Conservation (phyloP, 92 coral and sea anemone genomes). For the Zoanthus solanderi region DNA sequence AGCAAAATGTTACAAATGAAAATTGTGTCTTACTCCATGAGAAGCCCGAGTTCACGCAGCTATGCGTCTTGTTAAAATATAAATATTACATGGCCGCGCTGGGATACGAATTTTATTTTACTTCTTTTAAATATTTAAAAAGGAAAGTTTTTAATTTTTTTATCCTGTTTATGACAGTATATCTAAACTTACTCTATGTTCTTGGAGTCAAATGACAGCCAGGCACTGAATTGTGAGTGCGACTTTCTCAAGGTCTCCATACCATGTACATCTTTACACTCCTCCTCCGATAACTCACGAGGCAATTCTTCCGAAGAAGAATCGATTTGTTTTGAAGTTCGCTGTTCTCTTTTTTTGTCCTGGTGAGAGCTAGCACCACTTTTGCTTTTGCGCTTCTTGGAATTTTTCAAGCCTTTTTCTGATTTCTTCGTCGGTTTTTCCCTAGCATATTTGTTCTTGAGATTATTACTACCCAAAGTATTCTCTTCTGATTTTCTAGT, state of each 20-base stretch:
- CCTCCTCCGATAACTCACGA: slow-evolving; percentile 60
- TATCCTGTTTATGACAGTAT: too few relatives aligned
- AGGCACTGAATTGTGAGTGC: slow-evolving; percentile 77
- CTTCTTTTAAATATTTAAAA: too few relatives aligned
- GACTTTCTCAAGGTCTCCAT: slow-evolving; percentile 55
- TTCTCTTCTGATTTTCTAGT: not conserved
- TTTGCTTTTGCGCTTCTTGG: slow-evolving; percentile 7
- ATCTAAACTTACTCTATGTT: slow-evolving; percentile 78
- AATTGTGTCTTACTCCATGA: too few relatives aligned
- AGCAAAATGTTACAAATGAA: too few relatives aligned
- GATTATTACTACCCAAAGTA: not conserved
- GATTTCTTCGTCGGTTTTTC: not conserved
- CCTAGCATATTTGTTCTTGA: not conserved
- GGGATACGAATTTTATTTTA: too few relatives aligned
- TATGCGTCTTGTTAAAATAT: too few relatives aligned
- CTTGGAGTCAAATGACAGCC: slow-evolving; percentile 75
- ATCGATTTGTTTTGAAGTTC: not conserved
- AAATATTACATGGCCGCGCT: too few relatives aligned
- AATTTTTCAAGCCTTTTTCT: not conserved
- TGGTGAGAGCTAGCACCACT: not conserved
- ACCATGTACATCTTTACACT: slow-evolving; percentile 65
- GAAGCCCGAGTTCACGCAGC: too few relatives aligned
- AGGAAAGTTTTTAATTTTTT: too few relatives aligned
- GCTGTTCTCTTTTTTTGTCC: not conserved
- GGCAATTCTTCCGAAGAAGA: slow-evolving; percentile 42